Evolutionary conservation across 1,140 invertebrate species (phyloP).

Genomic region (Lerema accius): DNA sequence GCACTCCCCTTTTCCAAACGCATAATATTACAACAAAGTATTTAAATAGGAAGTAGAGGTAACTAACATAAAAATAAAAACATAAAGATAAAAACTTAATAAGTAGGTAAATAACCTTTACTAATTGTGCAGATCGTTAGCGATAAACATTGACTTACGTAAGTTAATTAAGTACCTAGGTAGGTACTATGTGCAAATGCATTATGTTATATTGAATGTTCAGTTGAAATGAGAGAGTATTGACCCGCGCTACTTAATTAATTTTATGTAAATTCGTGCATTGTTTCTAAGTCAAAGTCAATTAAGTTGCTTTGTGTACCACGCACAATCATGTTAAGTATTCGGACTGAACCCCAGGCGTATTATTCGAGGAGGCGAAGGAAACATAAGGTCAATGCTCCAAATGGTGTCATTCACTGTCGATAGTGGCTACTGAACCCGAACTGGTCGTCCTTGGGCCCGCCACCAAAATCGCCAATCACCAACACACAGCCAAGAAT

Average conservation of each 20-base stretch:
- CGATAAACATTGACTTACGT: not conserved
- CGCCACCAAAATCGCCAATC: slow-evolving; percentile 69
- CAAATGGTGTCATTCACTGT: slow-evolving; percentile 78
- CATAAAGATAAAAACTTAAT: not conserved
- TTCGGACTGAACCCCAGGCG: slow-evolving; percentile 52
- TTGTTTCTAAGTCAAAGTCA: slow-evolving; percentile 67
- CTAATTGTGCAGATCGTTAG: not conserved
- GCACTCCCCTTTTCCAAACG: too few species aligned
- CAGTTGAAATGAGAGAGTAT: slow-evolving; percentile 39
- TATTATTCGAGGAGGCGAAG: slow-evolving; percentile 65
- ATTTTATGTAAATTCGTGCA: slow-evolving; percentile 60
- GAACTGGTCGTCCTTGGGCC: slow-evolving; percentile 73
- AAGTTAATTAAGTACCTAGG: not conserved
- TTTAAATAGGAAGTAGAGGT: too few species aligned
- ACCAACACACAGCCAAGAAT: slow-evolving; percentile 47
- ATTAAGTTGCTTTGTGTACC: slow-evolving; percentile 46
- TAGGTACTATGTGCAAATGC: slow-evolving; percentile 1
- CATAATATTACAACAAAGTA: too few species aligned
- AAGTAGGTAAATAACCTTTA: not conserved
- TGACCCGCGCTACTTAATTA: slow-evolving; percentile 48
- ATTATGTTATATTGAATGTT: slow-evolving; percentile 24
- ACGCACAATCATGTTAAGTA: slow-evolving; percentile 35
- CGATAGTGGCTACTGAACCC: slow-evolving; percentile 75
- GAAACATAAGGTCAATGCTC: slow-evolving; percentile 76
- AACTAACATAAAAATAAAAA: too few species aligned